Evolutionary conservation across 2,888 invertebrate genomes (phyloP), one percentile per base, ranked within the genome.

Genomic region (Tortrix viridana): DNA sequence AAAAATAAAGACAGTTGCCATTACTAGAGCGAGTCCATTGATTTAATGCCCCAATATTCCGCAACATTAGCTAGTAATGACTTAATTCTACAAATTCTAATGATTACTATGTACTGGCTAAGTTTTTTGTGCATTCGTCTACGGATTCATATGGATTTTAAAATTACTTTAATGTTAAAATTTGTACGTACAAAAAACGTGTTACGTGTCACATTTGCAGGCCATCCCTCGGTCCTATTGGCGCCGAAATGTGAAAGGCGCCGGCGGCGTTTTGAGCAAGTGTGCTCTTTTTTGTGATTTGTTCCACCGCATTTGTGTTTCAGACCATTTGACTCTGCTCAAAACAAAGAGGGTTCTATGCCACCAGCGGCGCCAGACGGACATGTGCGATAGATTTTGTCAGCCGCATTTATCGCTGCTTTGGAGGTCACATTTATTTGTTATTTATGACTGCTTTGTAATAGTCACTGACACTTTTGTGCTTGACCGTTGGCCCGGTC

Each of bases 311-410:
- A 75, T 72, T 76, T 72, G 46, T 66, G 66, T 74, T 75, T 71
- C 70, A 74, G 75, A 67, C 71, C 73, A 76, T 79, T 76, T 75
- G 67, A 56, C 60, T 56, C 66, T 67, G 65, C 69, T 69, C 76
- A 72, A 79, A 81, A 79, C 78, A 80, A 82, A 80, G 74, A 72
- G 70, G 72, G 67, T 70, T 75, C 78, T 79, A 82, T 75, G 57
- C 52, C 61, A 22, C 54, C 65, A 32, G 69, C 74, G 84, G 85
- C 85, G 85, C 83, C 85, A 66, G 77, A 67, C 75, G 72, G 76
- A 75, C 78, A 75, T 71, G 69, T 73, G 73, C 68, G 70, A 69
- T 68, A 59, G 67, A 72, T 74, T n/a, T 74, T 76, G 77, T 81
- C 74, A 72, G 71, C 71, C 71, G 70, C 66, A 66, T 76, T 75